Evolutionary conservation across 2,797 vertebrate genomes (phyloP).

Genomic region (Zonotrichia albicollis): DNA sequence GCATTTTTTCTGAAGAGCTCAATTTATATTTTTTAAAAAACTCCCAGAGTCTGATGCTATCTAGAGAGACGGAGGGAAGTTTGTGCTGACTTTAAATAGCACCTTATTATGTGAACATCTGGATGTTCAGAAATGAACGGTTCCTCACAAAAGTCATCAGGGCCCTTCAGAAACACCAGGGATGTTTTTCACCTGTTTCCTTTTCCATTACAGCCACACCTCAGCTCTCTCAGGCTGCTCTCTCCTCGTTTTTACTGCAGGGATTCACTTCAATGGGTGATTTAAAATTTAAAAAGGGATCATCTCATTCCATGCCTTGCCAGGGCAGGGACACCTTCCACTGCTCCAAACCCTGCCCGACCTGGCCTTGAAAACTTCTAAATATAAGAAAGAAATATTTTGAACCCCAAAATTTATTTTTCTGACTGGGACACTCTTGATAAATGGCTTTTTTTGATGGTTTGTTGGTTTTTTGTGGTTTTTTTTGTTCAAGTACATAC

Average conservation of each 20-base stretch:
- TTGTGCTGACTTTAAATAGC: slow-evolving; percentile 48
- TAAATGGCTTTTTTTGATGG: accelerated
- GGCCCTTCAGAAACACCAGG: not conserved
- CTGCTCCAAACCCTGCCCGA: not conserved
- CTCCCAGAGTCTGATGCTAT: slow-evolving; percentile 7
- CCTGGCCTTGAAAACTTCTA: not conserved
- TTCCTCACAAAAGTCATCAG: not conserved
- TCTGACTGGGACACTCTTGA: not conserved
- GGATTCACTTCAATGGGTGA: not conserved
- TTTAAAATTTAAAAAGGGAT: not conserved
- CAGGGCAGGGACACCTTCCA: not conserved
- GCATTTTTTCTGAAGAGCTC: slow-evolving; percentile 25
- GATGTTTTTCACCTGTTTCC: not conserved
- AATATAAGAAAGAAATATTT: not conserved
- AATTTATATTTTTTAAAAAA: slow-evolving; percentile 30
- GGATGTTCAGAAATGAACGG: slow-evolving; percentile 8
- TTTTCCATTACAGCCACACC: not conserved
- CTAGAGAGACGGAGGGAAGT: not conserved
- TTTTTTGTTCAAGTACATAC: not conserved
- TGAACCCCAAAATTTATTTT: not conserved
- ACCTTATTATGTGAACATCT: slow-evolving; percentile 60
- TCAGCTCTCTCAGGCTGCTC: not conserved
- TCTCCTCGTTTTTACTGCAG: not conserved
- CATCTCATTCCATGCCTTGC: too few species aligned
- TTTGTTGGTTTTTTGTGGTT: too few species aligned